A percentile compares a stretch with the other conserved stretches of the same genome.
Evolutionary conservation across 2,797 vertebrate genomes (phyloP).

Genomic region (Brachyrhaphis roseni): DNA sequence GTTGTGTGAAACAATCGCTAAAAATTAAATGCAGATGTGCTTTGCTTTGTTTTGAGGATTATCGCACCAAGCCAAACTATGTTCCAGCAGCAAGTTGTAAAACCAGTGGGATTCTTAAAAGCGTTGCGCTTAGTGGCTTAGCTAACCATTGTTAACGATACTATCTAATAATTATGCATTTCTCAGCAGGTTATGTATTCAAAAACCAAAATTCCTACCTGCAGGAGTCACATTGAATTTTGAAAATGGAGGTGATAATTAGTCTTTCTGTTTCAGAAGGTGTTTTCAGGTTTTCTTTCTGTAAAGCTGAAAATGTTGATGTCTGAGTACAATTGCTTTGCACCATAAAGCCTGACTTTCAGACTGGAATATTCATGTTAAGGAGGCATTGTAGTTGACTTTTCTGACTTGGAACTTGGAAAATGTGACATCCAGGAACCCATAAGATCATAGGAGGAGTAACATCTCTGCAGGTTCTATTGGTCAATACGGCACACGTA

Average conservation of each 20-base stretch:
- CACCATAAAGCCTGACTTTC: neutral
- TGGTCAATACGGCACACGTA: neutral
- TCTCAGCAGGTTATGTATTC: neutral
- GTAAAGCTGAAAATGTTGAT: neutral
- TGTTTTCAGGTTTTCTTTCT: neutral
- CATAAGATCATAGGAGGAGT: neutral
- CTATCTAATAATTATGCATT: neutral
- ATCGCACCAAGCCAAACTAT: neutral
- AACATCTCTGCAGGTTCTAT: slow-evolving; percentile 10
- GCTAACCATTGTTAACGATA: neutral
- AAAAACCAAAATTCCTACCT: neutral
- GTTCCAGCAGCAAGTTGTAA: neutral
- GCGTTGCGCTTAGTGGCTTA: neutral
- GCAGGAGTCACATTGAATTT: neutral
- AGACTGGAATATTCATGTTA: neutral
- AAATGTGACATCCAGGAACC: neutral
- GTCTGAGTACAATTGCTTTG: neutral
- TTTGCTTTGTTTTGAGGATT: neutral
- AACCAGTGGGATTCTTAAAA: neutral
- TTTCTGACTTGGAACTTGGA: neutral
- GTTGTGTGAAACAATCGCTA: neutral
- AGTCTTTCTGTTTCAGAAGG: neutral
- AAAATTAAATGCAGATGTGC: neutral
- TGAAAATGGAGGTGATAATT: neutral
- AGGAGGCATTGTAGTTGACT: neutral